Evolutionary conservation across 1,140 invertebrate species (phyloP), one percentile per base, ranked within the genome.

Genomic region (Pogonognathellus flavescens): DNA sequence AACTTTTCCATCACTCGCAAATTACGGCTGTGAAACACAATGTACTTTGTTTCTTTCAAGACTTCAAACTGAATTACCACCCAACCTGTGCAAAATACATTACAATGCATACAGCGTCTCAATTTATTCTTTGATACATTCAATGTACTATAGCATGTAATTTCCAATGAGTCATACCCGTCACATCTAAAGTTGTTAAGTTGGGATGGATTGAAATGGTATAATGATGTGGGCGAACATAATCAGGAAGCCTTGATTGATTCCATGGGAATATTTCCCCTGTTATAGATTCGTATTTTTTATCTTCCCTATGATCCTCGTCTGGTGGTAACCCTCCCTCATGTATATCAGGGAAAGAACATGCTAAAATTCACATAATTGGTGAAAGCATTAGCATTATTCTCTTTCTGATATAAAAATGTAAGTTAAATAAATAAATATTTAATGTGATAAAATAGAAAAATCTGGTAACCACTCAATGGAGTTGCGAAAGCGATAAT

Each of bases 161-260:
- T 41, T 41, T 41, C 31, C 1, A 41, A 41, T 41, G 31, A 41
- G 31, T 41, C 31, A 91, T 90, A 96, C 96, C 96, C 93, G 95
- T 95, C 60, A 97, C 93, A 90, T 95, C 95, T 70, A 96, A 93
- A 52, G 95, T 97, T 22, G 96, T 97, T 22, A 99, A 92, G 91
- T 99, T 98, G 70, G 97, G 97, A 92, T 98, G 97, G 84, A 99
- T 94, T 89, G 94, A 95, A 31, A 99, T 93, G 89, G 95, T 95
- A 90, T 99, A 99, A 86, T 95, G 93, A 86, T 94, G 92, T 31
- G 97, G 97, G 89, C 94, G 93, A 25, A 95, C 93, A 89, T 94
- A 94, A 55, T 92, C 92, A 7, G 98, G 98, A 87, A 99, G 92
- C 83, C 96, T 93, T 85, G 96, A 93, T 89, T 95, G 93, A 85